Base-by-base conservation (phyloP, 2,113 vertebrate species). In the Phalacrocorax carbo region DNA sequence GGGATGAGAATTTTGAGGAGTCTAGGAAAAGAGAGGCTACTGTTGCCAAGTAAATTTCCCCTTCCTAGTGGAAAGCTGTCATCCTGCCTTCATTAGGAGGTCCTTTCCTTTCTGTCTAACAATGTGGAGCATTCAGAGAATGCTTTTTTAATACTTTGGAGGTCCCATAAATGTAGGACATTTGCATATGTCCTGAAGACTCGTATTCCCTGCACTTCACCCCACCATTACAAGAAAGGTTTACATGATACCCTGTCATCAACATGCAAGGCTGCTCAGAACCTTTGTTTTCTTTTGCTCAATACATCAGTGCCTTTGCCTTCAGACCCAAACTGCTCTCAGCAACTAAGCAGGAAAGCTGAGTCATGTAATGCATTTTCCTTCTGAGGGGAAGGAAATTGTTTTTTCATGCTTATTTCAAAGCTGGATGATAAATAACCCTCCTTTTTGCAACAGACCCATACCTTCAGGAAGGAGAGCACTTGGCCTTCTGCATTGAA, bases 231-330 rank as follows among this genome's bases (percentile, higher is more conserved):
- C 11, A n/a, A 14, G 54, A 42, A 68, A 66, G 27, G 20, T 44
- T 76, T 54, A 30, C 65, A 21, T 20, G 30, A 27, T 38, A 48
- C 34, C 25, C 29, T 42, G 62, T 12, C 5, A 7, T 32, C 3
- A 0, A 13, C 2, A 0, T 12, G 32, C 34, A 34, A 55, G 62
- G 60, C 20, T 0, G 0, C 55, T 49, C 36, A 34, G 18, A 66
- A 48, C 7, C 12, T 22, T 7, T 29, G 29, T 65, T 70, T 66
- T 48, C 34, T 69, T 62, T 68, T 79, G 51, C 38, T 69, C 46
- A 15, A 2, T 70, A 79, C 11, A 54, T 80, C 42, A 46, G 16
- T 1, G 1, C 16, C 1, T 0, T 42, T 68, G 49, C 76, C 40
- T 93, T 73, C 55, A 79, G 57, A 44, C 16, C 29, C 52, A 42